Evolutionary conservation across 1,140 invertebrate genomes (phyloP), one percentile per base, ranked within the genome.

Genomic region (Tetramorium parvispinum): DNA sequence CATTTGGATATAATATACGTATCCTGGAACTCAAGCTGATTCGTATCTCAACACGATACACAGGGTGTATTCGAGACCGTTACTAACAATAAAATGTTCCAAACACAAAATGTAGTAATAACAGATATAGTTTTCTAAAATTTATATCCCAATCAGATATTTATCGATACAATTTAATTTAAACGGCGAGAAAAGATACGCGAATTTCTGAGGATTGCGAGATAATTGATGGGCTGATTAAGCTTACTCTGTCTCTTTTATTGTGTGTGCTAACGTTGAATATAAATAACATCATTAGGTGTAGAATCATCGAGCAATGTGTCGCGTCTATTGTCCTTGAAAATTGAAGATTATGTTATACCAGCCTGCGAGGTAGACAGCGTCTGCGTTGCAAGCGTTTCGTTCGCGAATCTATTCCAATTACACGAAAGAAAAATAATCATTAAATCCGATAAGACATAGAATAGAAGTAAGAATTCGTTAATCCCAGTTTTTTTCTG

Each of bases 351-450:
- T 75, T 37, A 21, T 24, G 32, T 55, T 75, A 55, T 49, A 18
- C 37, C 3, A 16, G 2, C 3, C 24, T 24, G 13, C 7, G 32
- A 61, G 40, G 24, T 43, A 59, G 13, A 76, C 59, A 57, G 13
- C 21, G 46, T 6, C 37, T 24, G 37, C 37, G 8, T 40, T 57
- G 18, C 13, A 21, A 55, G 13, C 32, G 32, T 75, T 10, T 21
- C n/a, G 6, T 21, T 16, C 8, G 1, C 1, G n/a, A 75, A n/a
- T 75, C 18, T 40, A 53, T 32, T 40, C n/a, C n/a, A 75, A 37
- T 75, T 75, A 55, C n/a, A 55, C 24, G 16, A 53, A 73, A 51
- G 16, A 55, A 70, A 76, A 77, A 24, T 46, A 24, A 4, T 59
- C 18, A 32, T 27, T 65, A 65, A 49, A 3, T 8, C 10, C 11